phyloP scores from a whole-genome alignment of 2,888 invertebrate genomes.

The Agriopis marginaria region DNA sequence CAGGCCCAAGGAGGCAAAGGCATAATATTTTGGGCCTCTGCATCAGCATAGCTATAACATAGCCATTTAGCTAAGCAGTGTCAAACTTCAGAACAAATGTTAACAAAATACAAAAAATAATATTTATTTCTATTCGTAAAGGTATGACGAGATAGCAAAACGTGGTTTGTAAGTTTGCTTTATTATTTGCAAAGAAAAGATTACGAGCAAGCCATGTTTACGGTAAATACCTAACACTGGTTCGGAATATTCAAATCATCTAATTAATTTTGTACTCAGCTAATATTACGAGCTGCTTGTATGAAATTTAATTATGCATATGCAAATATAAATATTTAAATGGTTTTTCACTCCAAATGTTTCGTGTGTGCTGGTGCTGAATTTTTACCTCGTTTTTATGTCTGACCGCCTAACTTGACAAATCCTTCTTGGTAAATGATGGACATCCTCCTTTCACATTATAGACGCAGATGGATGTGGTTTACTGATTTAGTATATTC shows the following conservation, averaged over 20 bases:
- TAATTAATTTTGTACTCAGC: slow-evolving; percentile 15
- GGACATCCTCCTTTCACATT: too few species aligned
- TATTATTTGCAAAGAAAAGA: slow-evolving; percentile 13
- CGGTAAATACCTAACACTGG: slow-evolving; percentile 9
- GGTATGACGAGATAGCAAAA: background rate
- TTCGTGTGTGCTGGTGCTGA: too few species aligned
- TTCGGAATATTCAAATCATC: slow-evolving; percentile 11
- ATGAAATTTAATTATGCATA: background rate
- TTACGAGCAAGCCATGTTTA: slow-evolving; percentile 2
- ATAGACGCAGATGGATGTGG: too few species aligned
- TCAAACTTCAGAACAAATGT: too few species aligned
- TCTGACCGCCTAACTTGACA: too few species aligned
- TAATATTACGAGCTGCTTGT: slow-evolving; percentile 1
- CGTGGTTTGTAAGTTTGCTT: background rate
- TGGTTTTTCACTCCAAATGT: background rate
- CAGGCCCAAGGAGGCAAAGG: too few species aligned
- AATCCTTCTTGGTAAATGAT: too few species aligned
- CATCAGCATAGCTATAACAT: too few species aligned
- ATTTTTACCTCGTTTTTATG: too few species aligned
- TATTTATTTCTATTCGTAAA: background rate
- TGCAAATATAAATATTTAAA: background rate
- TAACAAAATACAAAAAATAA: background rate
- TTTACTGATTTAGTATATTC: too few species aligned
- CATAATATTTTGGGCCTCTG: too few species aligned
- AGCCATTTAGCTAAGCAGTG: too few species aligned